These are phyloP conservation scores for Gallinago solitaria DNA, from an alignment of 2,797 vertebrate species.

Conservation along the genomic window DNA sequence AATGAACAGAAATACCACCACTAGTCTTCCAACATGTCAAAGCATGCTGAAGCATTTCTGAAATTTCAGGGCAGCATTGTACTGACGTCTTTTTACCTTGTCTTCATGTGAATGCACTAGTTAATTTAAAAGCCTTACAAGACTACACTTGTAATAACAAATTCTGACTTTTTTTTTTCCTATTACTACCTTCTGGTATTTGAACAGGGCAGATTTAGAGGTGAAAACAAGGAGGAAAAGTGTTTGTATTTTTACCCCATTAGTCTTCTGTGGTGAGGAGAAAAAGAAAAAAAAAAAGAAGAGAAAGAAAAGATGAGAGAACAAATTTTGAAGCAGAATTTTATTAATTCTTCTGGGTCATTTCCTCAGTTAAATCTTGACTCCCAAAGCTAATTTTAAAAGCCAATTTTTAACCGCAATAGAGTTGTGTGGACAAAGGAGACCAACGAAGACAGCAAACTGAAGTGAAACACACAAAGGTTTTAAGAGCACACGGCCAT, in stretches of 20 bases:
- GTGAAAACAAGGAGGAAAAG: not conserved
- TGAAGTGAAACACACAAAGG: not conserved
- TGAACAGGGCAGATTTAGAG: not conserved
- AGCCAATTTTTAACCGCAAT: not conserved
- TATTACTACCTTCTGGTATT: not conserved
- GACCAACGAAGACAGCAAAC: not conserved
- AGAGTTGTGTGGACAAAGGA: not conserved
- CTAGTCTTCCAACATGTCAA: rapidly evolving
- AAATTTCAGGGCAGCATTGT: not conserved
- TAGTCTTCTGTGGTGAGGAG: not conserved
- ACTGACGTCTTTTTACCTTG: not conserved
- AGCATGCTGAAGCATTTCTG: not conserved
- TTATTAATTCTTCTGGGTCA: not conserved
- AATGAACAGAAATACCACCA: not conserved
- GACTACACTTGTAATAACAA: not conserved
- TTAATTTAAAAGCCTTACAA: not conserved
- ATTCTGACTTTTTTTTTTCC: not conserved
- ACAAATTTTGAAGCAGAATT: not conserved
- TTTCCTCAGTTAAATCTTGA: not conserved
- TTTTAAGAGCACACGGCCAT: not conserved
- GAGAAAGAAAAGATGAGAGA: rapidly evolving
- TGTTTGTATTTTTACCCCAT: not conserved
- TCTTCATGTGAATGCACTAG: not conserved
- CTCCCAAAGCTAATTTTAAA: not conserved
- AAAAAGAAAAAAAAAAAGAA: not conserved